Evolutionary conservation across 2,888 invertebrate genomes (phyloP), one percentile per base, ranked within the genome.

Genomic region (Tholera decimalis): DNA sequence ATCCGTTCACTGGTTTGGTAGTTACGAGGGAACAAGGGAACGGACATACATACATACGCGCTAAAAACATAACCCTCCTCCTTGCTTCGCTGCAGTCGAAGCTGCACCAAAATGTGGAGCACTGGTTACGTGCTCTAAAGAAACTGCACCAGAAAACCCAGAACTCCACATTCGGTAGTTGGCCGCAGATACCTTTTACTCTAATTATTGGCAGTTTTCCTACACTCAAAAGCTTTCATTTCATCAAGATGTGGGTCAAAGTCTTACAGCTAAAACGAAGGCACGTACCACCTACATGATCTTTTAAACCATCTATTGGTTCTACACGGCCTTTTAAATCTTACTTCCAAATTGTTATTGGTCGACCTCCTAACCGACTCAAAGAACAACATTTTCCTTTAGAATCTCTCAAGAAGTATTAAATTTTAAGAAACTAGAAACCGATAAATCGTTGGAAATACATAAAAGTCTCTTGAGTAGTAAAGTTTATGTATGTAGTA

Each of bases 361-460:
- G 39, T 44, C 18, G 35, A 33, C 24, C 62, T 2, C 26, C n/a
- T 20, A 46, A 71, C 71, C 33, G 15, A 60, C 20, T 65, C 62
- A 47, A 39, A 71, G 46, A 8, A 62, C n/a, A 61, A 61, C 30
- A 33, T 33, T 71, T 64, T 61, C 7, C 46, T 61, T 65, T 39
- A 26, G 26, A 47, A 39, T 37, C 65, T 72, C 33, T 72, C 63
- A 62, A 39, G 39, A 33, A 26, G 3, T 62, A 47, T 72, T 39
- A 39, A 26, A 47, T 26, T 47, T 65, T 61, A 20, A 71, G 26
- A 47, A 47, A 26, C 33, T 43, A 35, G 15, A 43, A 35, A 61
- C 22, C 28, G 41, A 67, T 26, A 55, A 11, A 56, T 44, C 44
- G 1, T 30, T 35, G 57, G 58, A 22, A 47, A 39, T 54, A 26